Percentiles rank a stretch among this genome's conserved stretches.
Evolutionary conservation across 2,888 invertebrate genomes (phyloP).

Genomic region (Pseudoips prasinana): DNA sequence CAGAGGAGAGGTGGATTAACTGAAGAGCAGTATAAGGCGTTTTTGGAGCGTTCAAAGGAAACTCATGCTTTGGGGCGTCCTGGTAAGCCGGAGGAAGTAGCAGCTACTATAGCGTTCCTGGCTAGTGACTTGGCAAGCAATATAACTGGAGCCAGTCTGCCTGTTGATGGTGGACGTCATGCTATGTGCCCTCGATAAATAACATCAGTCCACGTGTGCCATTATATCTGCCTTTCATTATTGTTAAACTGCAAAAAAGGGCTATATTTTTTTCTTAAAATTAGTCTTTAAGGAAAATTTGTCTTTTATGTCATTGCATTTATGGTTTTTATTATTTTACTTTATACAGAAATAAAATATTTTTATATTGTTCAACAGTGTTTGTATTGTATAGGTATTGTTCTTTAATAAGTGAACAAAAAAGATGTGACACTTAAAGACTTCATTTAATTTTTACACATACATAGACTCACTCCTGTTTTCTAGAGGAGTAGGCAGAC

Average conservation of each 20-base stretch:
- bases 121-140: constrained; percentile 94
- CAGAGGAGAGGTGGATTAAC: constrained; percentile 93
- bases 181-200: constrained; percentile 94
- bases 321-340: too few relatives aligned
- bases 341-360: too few relatives aligned
- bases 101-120: constrained; percentile 94
- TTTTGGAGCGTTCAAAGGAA: constrained; percentile 90
- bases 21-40: constrained; percentile 90
- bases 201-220: not conserved
- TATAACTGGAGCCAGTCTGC: constrained; percentile 93
- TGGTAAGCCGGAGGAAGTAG: constrained; percentile 93
- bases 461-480: too few relatives aligned
- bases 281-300: constrained; percentile 1
- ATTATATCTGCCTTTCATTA: too few relatives aligned
- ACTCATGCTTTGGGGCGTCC: constrained; percentile 96
- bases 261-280: constrained; percentile 9
- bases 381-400: too few relatives aligned
- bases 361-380: too few relatives aligned
- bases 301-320: too few relatives aligned
- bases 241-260: too few relatives aligned
- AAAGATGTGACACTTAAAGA: too few relatives aligned
- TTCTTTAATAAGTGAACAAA: too few relatives aligned
- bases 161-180: constrained; percentile 97
- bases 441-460: too few relatives aligned
- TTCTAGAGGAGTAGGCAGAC: too few relatives aligned